A percentile compares a stretch with the other conserved stretches of the same genome.
Evolutionary conservation across 2,113 vertebrate genomes (phyloP).

Genomic region (Theristicus caerulescens): DNA sequence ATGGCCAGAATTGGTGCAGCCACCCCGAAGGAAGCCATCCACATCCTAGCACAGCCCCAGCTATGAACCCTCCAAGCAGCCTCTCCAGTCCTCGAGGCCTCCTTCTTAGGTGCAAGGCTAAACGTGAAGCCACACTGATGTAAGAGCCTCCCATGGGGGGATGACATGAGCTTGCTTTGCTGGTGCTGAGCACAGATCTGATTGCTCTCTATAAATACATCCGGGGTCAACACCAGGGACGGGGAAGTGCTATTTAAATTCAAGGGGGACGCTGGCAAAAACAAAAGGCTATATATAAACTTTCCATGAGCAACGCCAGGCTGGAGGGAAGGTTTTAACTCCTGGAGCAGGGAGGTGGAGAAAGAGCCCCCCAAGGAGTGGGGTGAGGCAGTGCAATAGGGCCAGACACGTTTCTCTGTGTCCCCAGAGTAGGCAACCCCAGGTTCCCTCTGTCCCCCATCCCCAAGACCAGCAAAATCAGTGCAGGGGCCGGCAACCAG

Average conservation of each 20-base stretch:
- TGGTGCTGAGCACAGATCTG: background rate
- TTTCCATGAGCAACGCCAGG: slow-evolving; percentile 44
- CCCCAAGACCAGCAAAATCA: background rate
- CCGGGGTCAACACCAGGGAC: slow-evolving; percentile 43
- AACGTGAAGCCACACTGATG: background rate
- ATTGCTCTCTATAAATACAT: slow-evolving; percentile 60
- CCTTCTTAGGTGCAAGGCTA: background rate
- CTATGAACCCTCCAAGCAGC: background rate
- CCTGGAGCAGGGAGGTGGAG: background rate
- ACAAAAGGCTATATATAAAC: slow-evolving; percentile 68
- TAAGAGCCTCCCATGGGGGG: background rate
- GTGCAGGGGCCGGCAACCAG: fast-evolving
- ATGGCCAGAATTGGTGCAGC: fast-evolving
- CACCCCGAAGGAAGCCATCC: background rate
- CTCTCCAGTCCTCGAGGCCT: background rate
- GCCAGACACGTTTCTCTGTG: background rate
- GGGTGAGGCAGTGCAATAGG: background rate
- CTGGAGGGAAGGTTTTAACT: slow-evolving; percentile 26
- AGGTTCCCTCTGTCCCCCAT: background rate
- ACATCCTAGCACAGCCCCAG: background rate
- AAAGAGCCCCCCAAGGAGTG: background rate
- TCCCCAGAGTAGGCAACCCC: background rate
- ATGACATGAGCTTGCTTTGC: background rate
- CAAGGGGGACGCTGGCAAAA: slow-evolving; percentile 39
- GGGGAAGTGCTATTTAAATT: slow-evolving; percentile 48